phyloP scores from a whole-genome alignment of 2,888 invertebrate species.

The Acrobasis consociella region DNA sequence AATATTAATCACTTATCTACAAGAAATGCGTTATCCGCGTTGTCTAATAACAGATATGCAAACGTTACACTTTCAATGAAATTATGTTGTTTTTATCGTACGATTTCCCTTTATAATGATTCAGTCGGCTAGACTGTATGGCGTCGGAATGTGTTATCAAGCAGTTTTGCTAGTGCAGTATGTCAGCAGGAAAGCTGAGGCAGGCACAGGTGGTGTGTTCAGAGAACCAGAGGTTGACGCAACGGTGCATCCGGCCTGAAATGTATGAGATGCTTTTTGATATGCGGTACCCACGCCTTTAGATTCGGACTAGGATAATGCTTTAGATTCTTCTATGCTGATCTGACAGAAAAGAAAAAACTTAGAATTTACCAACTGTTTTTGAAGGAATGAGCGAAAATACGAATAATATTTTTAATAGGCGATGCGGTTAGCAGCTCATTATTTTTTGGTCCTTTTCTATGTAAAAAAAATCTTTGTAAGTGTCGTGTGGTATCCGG shows the following conservation, averaged over 20 bases:
- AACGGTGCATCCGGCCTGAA: constrained; percentile 28
- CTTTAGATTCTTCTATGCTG: no score
- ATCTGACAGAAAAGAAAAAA: no score
- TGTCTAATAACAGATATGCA: constrained; percentile 5
- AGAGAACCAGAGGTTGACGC: constrained; percentile 30
- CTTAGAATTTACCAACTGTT: no score
- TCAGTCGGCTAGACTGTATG: constrained; percentile 22
- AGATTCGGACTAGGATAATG: neutral
- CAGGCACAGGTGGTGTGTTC: constrained; percentile 27
- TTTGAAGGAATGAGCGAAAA: no score
- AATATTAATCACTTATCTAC: neutral
- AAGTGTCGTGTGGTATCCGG: no score
- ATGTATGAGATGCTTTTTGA: constrained; percentile 2
- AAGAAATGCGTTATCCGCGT: neutral
- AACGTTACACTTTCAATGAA: constrained; percentile 7
- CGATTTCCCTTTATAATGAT: constrained; percentile 20
- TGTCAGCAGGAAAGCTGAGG: constrained; percentile 34
- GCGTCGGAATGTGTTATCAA: constrained; percentile 20
- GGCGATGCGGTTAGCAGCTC: no score
- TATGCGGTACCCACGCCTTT: neutral
- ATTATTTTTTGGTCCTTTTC: no score
- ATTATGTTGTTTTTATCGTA: constrained; percentile 8
- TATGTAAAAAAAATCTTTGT: no score
- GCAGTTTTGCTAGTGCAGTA: neutral
- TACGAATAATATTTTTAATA: no score